Evolutionary conservation across 1,140 invertebrate genomes (phyloP).

Genomic region (Drosophila chauvacae): DNA sequence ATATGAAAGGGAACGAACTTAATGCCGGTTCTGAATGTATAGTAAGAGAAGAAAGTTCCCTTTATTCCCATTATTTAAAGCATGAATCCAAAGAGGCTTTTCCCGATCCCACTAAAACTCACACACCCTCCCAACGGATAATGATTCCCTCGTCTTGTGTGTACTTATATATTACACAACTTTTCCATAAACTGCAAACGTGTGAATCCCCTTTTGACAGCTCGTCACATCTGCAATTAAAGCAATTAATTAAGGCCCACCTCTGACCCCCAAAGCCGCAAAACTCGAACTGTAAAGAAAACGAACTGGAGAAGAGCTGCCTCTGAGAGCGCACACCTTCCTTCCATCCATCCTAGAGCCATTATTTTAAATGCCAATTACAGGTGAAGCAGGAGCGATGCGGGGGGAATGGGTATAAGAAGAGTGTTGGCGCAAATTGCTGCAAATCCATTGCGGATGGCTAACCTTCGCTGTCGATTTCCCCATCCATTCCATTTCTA

Average conservation of each 20-base stretch:
- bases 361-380: slow-evolving; percentile 74
- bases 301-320: not conserved
- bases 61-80: not conserved
- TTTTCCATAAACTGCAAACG: slow-evolving; percentile 25
- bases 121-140: not conserved
- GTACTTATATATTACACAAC: slow-evolving; percentile 4
- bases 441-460: slow-evolving; percentile 68
- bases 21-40: not conserved
- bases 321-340: not conserved
- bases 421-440: slow-evolving; percentile 62
- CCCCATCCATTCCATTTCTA: slow-evolving; percentile 7
- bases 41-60: not conserved
- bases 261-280: slow-evolving; percentile 1
- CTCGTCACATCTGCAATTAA: slow-evolving; percentile 54
- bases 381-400: slow-evolving; percentile 40
- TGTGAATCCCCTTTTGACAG: slow-evolving; percentile 52
- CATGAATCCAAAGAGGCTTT: not conserved
- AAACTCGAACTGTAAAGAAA: slow-evolving; percentile 27
- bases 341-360: slow-evolving; percentile 10
- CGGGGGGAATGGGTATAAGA: slow-evolving; percentile 18
- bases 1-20: not conserved
- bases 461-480: slow-evolving; percentile 28
- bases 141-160: not conserved
- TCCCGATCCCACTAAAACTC: slow-evolving; percentile 1
- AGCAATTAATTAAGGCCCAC: slow-evolving; percentile 69